A percentile compares a stretch with the other conserved stretches of the same genome.
Evolutionary conservation across 1,140 invertebrate species (phyloP).

Genomic region (Cydia strobilella): DNA sequence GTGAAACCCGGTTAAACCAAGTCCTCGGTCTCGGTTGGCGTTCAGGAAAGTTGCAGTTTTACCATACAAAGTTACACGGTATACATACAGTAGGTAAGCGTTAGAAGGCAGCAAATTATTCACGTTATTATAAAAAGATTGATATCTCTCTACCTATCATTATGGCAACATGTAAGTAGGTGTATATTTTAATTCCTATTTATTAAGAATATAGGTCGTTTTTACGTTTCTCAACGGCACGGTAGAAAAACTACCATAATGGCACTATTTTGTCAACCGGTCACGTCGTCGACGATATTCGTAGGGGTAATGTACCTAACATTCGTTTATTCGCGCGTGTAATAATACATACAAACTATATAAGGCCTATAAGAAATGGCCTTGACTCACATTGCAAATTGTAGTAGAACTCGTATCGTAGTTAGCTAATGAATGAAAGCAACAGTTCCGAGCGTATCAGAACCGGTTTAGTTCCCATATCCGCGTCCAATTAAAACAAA

Average conservation of each 20-base stretch:
- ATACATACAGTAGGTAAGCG: no score
- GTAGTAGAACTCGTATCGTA: slow-evolving; percentile 5
- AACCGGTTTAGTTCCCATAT: slow-evolving; percentile 25
- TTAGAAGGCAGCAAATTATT: no score
- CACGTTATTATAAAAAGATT: no score
- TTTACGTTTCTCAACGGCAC: neutral
- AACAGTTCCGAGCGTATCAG: neutral
- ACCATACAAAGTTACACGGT: no score
- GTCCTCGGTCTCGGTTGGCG: no score
- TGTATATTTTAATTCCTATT: neutral
- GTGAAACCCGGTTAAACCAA: no score
- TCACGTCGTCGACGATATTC: neutral
- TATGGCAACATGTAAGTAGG: no score
- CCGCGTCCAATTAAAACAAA: slow-evolving; percentile 14
- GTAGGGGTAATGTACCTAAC: neutral
- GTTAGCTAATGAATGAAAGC: slow-evolving; percentile 19
- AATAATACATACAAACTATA: neutral
- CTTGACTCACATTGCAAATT: slow-evolving; percentile 11
- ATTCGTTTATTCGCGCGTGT: slow-evolving; percentile 8
- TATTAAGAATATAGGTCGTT: neutral
- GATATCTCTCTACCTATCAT: no score
- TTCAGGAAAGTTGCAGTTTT: no score
- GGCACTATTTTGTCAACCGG: slow-evolving; percentile 9
- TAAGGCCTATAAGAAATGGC: neutral
- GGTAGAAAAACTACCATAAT: neutral